Evolutionary conservation across 1,140 invertebrate species (phyloP).

Genomic region (Sarcophaga peregrina): DNA sequence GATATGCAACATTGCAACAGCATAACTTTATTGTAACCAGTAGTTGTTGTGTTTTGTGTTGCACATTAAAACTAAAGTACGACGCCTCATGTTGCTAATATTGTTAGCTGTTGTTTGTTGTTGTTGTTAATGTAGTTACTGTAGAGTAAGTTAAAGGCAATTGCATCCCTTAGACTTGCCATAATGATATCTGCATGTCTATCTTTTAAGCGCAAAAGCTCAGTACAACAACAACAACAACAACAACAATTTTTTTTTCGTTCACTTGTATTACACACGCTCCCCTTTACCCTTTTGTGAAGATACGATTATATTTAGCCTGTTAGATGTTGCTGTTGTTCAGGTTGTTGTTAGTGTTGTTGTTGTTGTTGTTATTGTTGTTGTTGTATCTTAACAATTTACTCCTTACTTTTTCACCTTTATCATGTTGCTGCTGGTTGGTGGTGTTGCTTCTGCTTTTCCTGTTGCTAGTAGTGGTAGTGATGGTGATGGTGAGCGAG

Average conservation of each 20-base stretch:
- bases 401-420: not conserved
- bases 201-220: slow-evolving; percentile 44
- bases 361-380: not conserved
- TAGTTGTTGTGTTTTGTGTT: slow-evolving; percentile 15
- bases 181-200: slow-evolving; percentile 46
- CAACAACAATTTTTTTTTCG: not conserved
- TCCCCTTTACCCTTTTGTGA: slow-evolving; percentile 18
- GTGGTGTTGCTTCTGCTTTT: not conserved
- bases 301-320: not conserved
- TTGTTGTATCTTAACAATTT: not conserved
- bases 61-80: not conserved
- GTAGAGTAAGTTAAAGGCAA: not conserved
- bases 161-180: slow-evolving; percentile 41
- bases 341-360: not conserved
- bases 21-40: slow-evolving; percentile 35
- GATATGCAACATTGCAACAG: slow-evolving; percentile 39
- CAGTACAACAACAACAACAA: slow-evolving; percentile 24
- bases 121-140: not conserved
- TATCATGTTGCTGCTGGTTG: not conserved
- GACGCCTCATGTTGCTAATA: not conserved
- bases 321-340: not conserved
- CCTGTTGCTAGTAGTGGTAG: not conserved
- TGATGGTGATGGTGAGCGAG: too few species aligned
- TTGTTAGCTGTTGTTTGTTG: not conserved
- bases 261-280: slow-evolving; percentile 35